Evolutionary conservation across 2,888 invertebrate species (phyloP).

Genomic region (Pristionchus fissidentatus): DNA sequence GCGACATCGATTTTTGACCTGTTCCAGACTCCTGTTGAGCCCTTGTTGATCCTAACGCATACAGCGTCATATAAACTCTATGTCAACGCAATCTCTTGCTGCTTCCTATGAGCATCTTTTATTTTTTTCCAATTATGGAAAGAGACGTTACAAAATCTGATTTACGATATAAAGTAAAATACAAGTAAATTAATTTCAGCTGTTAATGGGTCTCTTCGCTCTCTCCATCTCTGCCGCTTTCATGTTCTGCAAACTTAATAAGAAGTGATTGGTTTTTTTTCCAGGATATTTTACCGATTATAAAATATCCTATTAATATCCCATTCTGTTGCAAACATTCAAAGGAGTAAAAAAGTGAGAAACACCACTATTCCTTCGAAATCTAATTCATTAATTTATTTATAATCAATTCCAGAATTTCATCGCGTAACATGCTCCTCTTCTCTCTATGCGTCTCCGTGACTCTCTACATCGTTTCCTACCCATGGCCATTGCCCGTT

Average conservation of each 20-base stretch:
- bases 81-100: too few species aligned
- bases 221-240: conserved; percentile 14
- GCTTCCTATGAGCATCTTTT: neutral
- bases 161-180: neutral
- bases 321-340: too few species aligned
- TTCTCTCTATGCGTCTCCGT: conserved; percentile 32
- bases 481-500: conserved; percentile 36
- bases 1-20: too few species aligned
- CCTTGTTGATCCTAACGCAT: too few species aligned
- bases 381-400: neutral
- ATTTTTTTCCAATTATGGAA: too few species aligned
- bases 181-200: neutral
- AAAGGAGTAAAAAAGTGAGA: too few species aligned
- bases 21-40: too few species aligned
- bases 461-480: conserved; percentile 23
- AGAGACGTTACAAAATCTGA: neutral
- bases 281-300: neutral
- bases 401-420: neutral
- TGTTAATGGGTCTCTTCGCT: conserved; percentile 38
- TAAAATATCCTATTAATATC: too few species aligned
- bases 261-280: neutral
- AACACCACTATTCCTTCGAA: too few species aligned
- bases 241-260: conserved; percentile 41
- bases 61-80: too few species aligned
- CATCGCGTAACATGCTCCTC: conserved; percentile 6